These are phyloP conservation scores for Ceratitis capitata DNA, from an alignment of 1,140 invertebrate genomes.

Conservation along the genomic window DNA sequence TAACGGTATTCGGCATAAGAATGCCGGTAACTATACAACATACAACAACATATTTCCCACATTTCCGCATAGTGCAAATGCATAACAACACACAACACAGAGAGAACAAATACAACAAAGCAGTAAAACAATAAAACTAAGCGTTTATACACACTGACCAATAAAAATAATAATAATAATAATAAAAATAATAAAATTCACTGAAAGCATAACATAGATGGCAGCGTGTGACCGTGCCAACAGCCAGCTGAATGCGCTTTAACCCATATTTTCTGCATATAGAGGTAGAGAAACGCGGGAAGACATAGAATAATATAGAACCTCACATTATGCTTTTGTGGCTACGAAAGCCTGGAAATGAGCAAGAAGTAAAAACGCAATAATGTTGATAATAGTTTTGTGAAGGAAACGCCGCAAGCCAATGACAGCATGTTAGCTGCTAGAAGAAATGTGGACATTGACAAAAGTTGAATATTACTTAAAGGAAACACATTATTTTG, in stretches of 20 bases:
- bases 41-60: slow-evolving; percentile 2
- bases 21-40: slow-evolving; percentile 5
- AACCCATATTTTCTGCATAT: neutral
- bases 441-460: neutral
- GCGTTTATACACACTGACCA: neutral
- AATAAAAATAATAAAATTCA: neutral
- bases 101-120: neutral
- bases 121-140: neutral
- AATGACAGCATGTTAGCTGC: neutral
- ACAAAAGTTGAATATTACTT: no score
- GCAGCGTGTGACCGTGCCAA: slow-evolving; percentile 30
- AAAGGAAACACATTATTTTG: no score
- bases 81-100: neutral
- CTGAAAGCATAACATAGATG: neutral
- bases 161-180: no score
- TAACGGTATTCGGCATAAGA: slow-evolving; percentile 29
- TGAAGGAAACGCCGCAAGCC: no score
- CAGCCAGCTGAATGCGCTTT: neutral
- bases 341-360: neutral
- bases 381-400: neutral
- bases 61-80: slow-evolving; percentile 32
- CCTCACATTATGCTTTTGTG: no score
- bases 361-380: neutral
- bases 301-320: neutral
- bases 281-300: neutral